Percentiles rank a stretch among this genome's conserved stretches.
These are phyloP conservation scores for Squalus acanthias DNA, from an alignment of 2,797 vertebrate genomes.

Conservation along the genomic window DNA sequence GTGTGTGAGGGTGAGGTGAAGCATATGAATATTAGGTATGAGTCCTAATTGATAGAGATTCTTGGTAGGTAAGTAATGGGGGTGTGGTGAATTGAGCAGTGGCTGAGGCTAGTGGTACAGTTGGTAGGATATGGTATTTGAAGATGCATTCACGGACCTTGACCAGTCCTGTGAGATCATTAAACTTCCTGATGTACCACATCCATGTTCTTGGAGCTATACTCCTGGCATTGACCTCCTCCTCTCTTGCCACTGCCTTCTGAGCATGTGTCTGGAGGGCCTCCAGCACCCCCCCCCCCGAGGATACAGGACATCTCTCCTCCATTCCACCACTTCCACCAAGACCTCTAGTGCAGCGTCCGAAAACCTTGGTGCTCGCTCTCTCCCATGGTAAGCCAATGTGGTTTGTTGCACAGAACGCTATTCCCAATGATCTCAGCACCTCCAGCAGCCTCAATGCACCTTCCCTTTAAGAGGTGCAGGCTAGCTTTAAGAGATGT, in stretches of 20 bases:
- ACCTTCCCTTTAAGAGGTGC: not conserved
- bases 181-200: not conserved
- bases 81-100: too few species aligned
- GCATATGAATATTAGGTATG: not conserved
- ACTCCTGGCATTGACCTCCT: not conserved
- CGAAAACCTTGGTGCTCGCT: not conserved
- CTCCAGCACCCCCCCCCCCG: too few species aligned
- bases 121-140: too few species aligned
- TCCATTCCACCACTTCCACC: not conserved
- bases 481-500: too few species aligned
- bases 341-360: not conserved
- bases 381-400: not conserved
- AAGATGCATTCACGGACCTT: not conserved
- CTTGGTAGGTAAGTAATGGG: not conserved
- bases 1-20: not conserved
- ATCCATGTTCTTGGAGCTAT: not conserved
- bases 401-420: not conserved
- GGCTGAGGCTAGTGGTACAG: too few species aligned
- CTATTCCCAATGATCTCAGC: not conserved
- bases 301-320: not conserved
- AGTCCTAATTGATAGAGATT: too few species aligned
- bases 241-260: not conserved
- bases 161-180: not conserved
- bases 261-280: not conserved
- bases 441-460: not conserved